Base-by-base conservation (phyloP, 1,140 invertebrate genomes). In the Pachyrhynchus sulphureomaculatus region DNA sequence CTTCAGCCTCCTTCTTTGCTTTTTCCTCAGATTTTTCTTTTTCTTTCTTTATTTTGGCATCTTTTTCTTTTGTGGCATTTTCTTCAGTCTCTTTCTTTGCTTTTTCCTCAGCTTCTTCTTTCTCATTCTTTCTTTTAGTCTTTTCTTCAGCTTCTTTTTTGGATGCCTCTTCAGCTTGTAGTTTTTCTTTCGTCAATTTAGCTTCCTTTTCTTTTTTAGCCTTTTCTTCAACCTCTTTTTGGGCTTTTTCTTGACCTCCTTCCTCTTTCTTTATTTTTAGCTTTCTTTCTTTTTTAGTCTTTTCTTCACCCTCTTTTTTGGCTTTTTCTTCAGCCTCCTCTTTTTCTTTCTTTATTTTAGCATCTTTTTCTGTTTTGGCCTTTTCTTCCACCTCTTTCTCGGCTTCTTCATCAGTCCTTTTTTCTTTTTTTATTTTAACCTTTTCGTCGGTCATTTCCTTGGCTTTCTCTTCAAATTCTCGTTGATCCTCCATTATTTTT, bases 321-420 rank as follows among this genome's bases (percentile, higher is more conserved):
- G n/a, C n/a, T n/a, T n/a, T n/a, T n/a, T n/a, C n/a, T n/a, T n/a
- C n/a, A n/a, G n/a, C n/a, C n/a, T n/a, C n/a, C n/a, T n/a, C n/a
- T n/a, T n/a, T n/a, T n/a, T n/a, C n/a, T n/a, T n/a, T n/a, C n/a
- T n/a, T n/a, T n/a, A n/a, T n/a, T n/a, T n/a, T n/a, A n/a, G n/a
- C n/a, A n/a, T n/a, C n/a, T n/a, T n/a, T n/a, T n/a, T n/a, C n/a
- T n/a, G n/a, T n/a, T n/a, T n/a, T 59, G 23, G 58, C 53, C 53
- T 64, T 39, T 20, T 42, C 61, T 53, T 62, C 60, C 54, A 69
- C 63, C 59, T 75, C 53, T 23, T 57, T 41, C n/a, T n/a, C n/a
- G n/a, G n/a, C n/a, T n/a, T n/a, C n/a, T n/a, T n/a, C n/a, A 58
- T 66, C 63, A 36, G 65, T 57, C 39, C 32, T 17, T 45, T 68